A percentile compares a stretch with the other conserved stretches of the same genome.
phyloP scores from a whole-genome alignment of 2,113 vertebrate species.

The Corythornis vintsioides region DNA sequence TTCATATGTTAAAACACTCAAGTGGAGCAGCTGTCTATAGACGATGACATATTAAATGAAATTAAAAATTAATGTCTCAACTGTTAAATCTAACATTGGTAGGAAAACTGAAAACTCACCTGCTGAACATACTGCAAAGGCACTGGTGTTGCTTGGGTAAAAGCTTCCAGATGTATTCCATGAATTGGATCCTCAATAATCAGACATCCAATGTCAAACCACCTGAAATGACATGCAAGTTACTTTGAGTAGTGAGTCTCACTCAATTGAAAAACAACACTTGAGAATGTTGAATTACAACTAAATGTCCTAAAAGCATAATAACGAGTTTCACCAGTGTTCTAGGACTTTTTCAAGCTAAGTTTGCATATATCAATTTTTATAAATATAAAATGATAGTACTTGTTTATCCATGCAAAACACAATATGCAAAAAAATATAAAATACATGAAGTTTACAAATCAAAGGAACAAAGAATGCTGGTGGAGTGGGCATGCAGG shows the following conservation, averaged over 20 bases:
- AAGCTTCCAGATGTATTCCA: conserved; percentile 87
- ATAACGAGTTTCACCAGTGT: background rate
- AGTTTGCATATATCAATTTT: background rate
- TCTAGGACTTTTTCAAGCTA: background rate
- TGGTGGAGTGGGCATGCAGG: too few relatives aligned
- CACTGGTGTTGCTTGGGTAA: conserved; percentile 93
- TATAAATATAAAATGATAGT: background rate
- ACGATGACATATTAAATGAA: background rate
- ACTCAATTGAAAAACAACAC: background rate
- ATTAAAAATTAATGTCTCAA: background rate
- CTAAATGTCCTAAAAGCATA: background rate
- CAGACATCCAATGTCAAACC: conserved; percentile 96
- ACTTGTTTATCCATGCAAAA: background rate
- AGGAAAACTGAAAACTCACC: conserved; percentile 69
- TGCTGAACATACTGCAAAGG: conserved; percentile 89
- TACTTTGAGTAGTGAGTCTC: background rate
- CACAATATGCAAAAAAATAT: background rate
- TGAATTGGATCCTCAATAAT: conserved; percentile 91
- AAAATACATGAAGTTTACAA: background rate
- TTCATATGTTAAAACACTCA: background rate
- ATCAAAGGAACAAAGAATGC: background rate
- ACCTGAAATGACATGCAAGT: conserved; percentile 71
- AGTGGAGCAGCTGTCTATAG: background rate
- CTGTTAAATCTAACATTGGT: background rate
- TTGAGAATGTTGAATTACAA: background rate